Percentiles rank a stretch among this genome's conserved stretches.
Evolutionary conservation across 2,888 invertebrate genomes (phyloP).

Genomic region (Sipha maydis): DNA sequence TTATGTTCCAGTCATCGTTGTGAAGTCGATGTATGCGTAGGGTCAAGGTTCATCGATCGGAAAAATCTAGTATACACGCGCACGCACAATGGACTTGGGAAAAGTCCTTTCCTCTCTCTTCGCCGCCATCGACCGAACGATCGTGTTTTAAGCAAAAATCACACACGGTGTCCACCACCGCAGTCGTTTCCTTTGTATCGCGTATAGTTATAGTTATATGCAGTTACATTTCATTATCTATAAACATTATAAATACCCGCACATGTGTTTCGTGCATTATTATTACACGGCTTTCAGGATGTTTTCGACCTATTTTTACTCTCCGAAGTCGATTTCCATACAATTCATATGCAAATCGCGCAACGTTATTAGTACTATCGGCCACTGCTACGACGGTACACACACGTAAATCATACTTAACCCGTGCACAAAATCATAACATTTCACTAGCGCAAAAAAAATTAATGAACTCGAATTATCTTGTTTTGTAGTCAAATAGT

Average conservation of each 20-base stretch:
- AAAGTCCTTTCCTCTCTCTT: neutral
- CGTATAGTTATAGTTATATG: neutral
- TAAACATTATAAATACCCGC: neutral
- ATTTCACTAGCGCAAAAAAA: no score
- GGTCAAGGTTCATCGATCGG: constrained; percentile 61
- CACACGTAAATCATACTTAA: neutral
- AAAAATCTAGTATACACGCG: constrained; percentile 38
- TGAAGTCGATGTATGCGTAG: neutral
- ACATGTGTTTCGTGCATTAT: neutral
- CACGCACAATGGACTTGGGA: constrained; percentile 46
- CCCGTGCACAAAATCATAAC: neutral
- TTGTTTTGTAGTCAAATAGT: neutral
- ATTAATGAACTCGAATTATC: no score
- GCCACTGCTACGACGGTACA: neutral
- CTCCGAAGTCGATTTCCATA: neutral
- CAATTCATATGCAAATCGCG: neutral
- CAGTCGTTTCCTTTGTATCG: neutral
- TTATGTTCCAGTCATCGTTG: constrained; percentile 37
- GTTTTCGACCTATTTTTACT: constrained; percentile 11
- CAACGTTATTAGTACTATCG: neutral
- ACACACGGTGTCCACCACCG: neutral
- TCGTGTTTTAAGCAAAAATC: neutral
- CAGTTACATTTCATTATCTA: neutral
- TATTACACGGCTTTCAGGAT: constrained; percentile 1
- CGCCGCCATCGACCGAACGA: neutral